Evolutionary conservation across 2,113 vertebrate species (phyloP).

Genomic region (Oryzias curvinotus): DNA sequence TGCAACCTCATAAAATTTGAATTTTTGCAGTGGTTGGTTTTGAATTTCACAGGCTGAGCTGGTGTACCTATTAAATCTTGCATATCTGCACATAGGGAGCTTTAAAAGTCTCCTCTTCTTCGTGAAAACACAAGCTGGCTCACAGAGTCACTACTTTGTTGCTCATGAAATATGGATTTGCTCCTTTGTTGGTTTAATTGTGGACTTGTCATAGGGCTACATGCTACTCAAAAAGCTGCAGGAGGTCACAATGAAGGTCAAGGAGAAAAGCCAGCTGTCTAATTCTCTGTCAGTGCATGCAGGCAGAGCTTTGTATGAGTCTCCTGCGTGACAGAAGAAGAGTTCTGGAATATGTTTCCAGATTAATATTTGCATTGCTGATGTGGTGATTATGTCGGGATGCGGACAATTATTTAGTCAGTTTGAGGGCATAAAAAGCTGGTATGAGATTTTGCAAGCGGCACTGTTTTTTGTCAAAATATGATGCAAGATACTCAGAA

Average conservation of each 20-base stretch:
- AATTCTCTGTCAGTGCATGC: neutral
- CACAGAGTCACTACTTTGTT: conserved; percentile 1
- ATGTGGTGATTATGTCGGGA: too few relatives aligned
- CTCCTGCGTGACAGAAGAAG: neutral
- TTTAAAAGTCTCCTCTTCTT: neutral
- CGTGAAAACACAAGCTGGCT: conserved; percentile 16
- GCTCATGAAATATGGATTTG: conserved; percentile 57
- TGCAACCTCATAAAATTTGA: too few relatives aligned
- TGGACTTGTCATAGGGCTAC: conserved; percentile 39
- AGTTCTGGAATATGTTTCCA: neutral
- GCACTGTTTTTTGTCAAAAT: neutral
- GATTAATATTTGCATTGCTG: neutral
- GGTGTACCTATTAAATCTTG: too few relatives aligned
- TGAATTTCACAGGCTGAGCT: too few relatives aligned
- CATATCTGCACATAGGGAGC: too few relatives aligned
- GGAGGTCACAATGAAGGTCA: conserved; percentile 51
- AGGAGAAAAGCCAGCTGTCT: conserved; percentile 16
- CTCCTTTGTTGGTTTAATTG: conserved; percentile 54
- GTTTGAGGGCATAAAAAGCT: neutral
- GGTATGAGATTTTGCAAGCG: neutral
- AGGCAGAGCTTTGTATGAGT: neutral
- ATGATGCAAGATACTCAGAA: neutral
- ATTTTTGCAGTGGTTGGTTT: too few relatives aligned
- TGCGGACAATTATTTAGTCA: too few relatives aligned
- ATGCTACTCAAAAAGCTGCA: conserved; percentile 34